phyloP scores from a whole-genome alignment of 2,797 vertebrate species.

The Clarias laeviceps region DNA sequence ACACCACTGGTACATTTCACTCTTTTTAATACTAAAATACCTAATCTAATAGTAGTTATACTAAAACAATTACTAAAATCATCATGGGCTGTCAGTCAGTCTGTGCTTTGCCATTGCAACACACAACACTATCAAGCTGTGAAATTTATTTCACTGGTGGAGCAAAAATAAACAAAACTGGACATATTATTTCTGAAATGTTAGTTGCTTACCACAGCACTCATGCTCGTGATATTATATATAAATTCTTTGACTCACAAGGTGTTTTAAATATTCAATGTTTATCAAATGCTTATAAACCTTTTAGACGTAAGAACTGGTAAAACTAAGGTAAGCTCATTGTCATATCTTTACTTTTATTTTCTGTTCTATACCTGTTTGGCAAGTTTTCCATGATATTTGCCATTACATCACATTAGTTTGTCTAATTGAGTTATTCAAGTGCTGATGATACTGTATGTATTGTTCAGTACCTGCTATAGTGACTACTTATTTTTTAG shows the following conservation, averaged over 20 bases:
- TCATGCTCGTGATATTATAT: background rate
- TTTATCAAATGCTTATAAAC: background rate
- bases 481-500: background rate
- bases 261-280: background rate
- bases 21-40: background rate
- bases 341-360: background rate
- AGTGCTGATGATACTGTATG: background rate
- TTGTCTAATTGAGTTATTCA: background rate
- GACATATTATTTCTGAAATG: background rate
- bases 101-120: background rate
- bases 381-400: background rate
- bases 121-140: background rate
- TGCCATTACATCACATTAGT: background rate
- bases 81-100: background rate
- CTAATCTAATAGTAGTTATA: background rate
- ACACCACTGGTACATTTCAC: background rate
- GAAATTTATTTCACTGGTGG: background rate
- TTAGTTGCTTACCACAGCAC: background rate
- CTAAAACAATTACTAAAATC: background rate
- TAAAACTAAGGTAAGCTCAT: constrained; percentile 26
- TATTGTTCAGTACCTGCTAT: background rate
- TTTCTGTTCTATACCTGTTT: background rate
- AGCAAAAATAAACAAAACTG: background rate
- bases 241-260: background rate
- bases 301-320: constrained; percentile 9